phyloP scores from a whole-genome alignment of 2,113 vertebrate species.

The Gila orcuttii region DNA sequence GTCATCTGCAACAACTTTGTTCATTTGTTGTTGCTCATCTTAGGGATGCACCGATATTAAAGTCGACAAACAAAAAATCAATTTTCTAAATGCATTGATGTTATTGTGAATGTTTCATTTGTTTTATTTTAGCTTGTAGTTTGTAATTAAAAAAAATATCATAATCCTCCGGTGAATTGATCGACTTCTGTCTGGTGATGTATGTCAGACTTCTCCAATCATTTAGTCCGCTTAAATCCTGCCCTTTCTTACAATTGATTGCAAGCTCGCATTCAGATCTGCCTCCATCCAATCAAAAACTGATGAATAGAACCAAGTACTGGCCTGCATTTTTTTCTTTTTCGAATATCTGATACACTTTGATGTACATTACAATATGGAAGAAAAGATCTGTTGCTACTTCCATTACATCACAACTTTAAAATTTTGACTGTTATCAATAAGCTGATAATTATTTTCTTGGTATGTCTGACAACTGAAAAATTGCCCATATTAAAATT shows the following conservation, averaged over 20 bases:
- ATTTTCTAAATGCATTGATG: not conserved
- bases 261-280: too few species aligned
- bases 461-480: not conserved
- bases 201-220: not conserved
- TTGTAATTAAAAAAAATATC: not conserved
- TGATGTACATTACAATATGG: not conserved
- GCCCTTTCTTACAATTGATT: too few species aligned
- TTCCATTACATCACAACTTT: not conserved
- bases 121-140: not conserved
- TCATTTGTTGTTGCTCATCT: not conserved
- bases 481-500: not conserved
- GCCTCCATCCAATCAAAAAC: too few species aligned
- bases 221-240: too few species aligned
- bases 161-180: not conserved
- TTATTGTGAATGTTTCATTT: not conserved
- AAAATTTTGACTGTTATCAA: not conserved
- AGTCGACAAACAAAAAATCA: not conserved
- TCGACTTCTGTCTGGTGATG: not conserved
- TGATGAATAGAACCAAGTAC: not conserved
- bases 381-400: too few species aligned
- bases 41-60: not conserved
- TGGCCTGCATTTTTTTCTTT: not conserved
- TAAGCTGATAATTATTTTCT: not conserved
- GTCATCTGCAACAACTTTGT: conserved; percentile 3
- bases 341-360: not conserved